Evolutionary conservation across 2,113 vertebrate genomes (phyloP), one percentile per base, ranked within the genome.

Genomic region (Bungarus multicinctus): DNA sequence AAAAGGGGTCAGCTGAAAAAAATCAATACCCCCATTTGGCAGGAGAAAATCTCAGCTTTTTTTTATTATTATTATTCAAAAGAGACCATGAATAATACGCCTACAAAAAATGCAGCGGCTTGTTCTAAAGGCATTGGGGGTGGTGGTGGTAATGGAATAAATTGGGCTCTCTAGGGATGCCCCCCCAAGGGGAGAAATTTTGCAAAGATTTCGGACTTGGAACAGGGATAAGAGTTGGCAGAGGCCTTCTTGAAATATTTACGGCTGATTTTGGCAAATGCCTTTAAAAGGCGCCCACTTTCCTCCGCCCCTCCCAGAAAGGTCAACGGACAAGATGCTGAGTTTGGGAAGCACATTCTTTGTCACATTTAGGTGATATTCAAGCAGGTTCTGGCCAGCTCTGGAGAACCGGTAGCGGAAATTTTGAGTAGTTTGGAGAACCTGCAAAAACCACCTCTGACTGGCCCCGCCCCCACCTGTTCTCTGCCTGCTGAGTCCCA

Each of bases 21-120:
- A 98, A 98, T 98, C 98, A 98, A 98, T 98, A 97, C 94, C 86
- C 53, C 87, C 92, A 0, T 97, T 98, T 98, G 97, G 97, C 94
- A 97, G 95, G 94, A 93, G 96, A 97, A 97, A 97, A 96, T 98
- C 97, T 98, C 96, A 97, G 27, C 27, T 9, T 58, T 95, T 96
- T 95, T 96, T 97, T 55, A 5, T 22, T 6, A 16, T 1, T 2
- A 3, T 53, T 53, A 98, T 97, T 97, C 96, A 98, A 97, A 98
- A 97, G 96, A 97, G 94, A 96, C 96, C 97, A 97, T 98, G 98
- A 98, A 97, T 97, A 98, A 97, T 55, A 93, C 96, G 95, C 97
- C 98, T 97, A 97, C 89, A 90, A 97, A 97, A 98, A 97, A 97
- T 97, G 95, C 96, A 97, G 97, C 92, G 96, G 94, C 96, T 97